Base-by-base conservation (phyloP, 1,140 invertebrate genomes). In the Odontomachus brunneus region DNA sequence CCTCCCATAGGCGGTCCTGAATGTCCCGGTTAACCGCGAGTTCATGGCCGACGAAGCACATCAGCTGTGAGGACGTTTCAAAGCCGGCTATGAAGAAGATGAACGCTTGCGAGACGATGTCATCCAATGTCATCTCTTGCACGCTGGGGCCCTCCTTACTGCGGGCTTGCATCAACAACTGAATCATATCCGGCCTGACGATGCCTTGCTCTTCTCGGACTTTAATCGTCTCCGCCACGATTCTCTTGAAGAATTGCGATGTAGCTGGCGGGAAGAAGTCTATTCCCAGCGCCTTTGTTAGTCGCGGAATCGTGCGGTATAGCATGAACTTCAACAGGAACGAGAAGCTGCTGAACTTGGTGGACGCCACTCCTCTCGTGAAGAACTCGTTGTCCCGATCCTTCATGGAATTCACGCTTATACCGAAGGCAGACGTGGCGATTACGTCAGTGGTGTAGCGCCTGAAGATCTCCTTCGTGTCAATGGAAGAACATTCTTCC, bases 11-110 rank as follows among this genome's bases (percentile, higher is more conserved):
- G 9, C 38, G 38, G 9, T 44, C 38, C 9, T 44, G 38, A 44
- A 44, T 44, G 38, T 44, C 38, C 9, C 4, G 9, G 9, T 44
- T 4, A 4, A 44, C 38, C 38, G 38, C 38, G 69, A 44, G 38
- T 11, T 44, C 38, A 44, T 44, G 38, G 9, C 3, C 38, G 38
- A 44, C 0, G 38, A 44, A 44, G 9, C 38, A 44, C 38, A 44
- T 44, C 24, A 95, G 94, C 0, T 92, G 90, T 93, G 95, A 94
- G 0, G 38, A 44, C 9, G 38, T 9, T 4, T 44, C 38, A 7
- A 44, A 44, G 9, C 38, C 38, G 38, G 38, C 38, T 0, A 44
- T 0, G 38, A 44, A 44, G 9, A 44, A 44, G 9, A 44, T 4
- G 3, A 44, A 11, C 3, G 38, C 38, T 11, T 44, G 38, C 3